Evolutionary conservation across 2,797 vertebrate species (phyloP).

Genomic region (Coccyzus lansbergi): DNA sequence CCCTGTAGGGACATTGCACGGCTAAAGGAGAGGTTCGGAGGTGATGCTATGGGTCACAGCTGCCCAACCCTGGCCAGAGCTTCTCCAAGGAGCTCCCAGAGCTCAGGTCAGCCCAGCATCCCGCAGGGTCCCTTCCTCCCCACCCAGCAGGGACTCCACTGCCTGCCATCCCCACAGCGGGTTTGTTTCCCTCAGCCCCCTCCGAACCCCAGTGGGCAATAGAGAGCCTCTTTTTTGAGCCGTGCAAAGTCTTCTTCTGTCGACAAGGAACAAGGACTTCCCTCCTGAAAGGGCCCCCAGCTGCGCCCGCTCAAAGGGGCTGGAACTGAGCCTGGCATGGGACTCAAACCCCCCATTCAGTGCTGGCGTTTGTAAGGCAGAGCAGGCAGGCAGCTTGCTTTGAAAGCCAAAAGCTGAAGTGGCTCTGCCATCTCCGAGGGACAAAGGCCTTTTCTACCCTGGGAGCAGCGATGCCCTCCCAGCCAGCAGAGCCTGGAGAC

Average conservation of each 20-base stretch:
- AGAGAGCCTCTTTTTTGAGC: slow-evolving; percentile 39
- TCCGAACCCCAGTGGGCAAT: background rate
- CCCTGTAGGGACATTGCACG: rapidly evolving
- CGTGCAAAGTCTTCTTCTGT: slow-evolving; percentile 38
- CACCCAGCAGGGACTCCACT: rapidly evolving
- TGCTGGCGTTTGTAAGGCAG: background rate
- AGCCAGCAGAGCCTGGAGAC: background rate
- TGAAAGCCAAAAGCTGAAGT: slow-evolving; percentile 30
- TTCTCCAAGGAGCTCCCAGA: background rate
- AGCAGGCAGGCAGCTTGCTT: slow-evolving; percentile 18
- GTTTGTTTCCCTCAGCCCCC: background rate
- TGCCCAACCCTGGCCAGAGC: background rate
- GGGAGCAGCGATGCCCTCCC: slow-evolving; percentile 35
- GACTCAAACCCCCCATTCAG: slow-evolving; percentile 54
- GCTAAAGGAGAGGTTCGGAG: background rate
- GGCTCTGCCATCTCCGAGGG: slow-evolving; percentile 1
- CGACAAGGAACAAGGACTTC: slow-evolving; percentile 62
- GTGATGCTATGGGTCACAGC: background rate
- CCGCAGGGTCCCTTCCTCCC: background rate
- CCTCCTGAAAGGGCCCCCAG: slow-evolving; percentile 39
- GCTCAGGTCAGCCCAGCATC: background rate
- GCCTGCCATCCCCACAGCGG: background rate
- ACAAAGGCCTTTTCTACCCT: slow-evolving; percentile 65
- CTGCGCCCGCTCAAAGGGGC: slow-evolving; percentile 42
- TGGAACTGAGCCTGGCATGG: slow-evolving; percentile 11